Evolutionary conservation across 2,113 vertebrate genomes (phyloP).

Genomic region (Pleuronectes platessa): DNA sequence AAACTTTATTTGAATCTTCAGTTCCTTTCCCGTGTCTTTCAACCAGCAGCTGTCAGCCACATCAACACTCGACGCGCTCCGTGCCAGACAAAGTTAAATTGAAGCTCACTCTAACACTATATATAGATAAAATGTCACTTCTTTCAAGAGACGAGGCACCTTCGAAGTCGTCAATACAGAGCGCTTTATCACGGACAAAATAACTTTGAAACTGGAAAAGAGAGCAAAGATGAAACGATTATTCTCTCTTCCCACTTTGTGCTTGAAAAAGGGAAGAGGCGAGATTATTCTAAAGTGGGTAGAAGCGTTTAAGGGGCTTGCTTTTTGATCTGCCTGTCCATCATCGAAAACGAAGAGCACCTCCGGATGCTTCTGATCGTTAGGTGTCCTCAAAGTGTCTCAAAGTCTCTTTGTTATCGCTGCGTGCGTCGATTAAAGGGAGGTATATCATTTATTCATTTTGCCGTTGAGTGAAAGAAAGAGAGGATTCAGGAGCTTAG

Average conservation of each 20-base stretch:
- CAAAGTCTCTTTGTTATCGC: conserved; percentile 78
- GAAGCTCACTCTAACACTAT: conserved; percentile 80
- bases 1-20: conserved; percentile 78
- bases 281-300: conserved; percentile 74
- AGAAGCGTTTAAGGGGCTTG: conserved; percentile 71
- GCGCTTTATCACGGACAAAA: conserved; percentile 78
- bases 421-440: conserved; percentile 77
- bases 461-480: conserved; percentile 65
- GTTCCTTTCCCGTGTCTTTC: conserved; percentile 76
- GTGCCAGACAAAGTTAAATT: conserved; percentile 76
- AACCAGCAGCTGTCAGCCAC: conserved; percentile 82
- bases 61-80: conserved; percentile 71
- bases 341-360: conserved; percentile 67
- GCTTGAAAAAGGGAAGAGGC: conserved; percentile 67
- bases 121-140: conserved; percentile 83
- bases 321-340: conserved; percentile 78
- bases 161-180: conserved; percentile 77
- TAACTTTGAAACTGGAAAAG: conserved; percentile 70
- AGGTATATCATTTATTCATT: conserved; percentile 82
- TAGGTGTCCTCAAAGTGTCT: conserved; percentile 84
- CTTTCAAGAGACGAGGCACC: conserved; percentile 75
- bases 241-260: conserved; percentile 70
- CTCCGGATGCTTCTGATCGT: conserved; percentile 77
- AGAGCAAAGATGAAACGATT: conserved; percentile 72
- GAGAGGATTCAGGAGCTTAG: conserved; percentile 71